Evolutionary conservation across 2,113 vertebrate species (phyloP).

Genomic region (Anas platyrhynchos): DNA sequence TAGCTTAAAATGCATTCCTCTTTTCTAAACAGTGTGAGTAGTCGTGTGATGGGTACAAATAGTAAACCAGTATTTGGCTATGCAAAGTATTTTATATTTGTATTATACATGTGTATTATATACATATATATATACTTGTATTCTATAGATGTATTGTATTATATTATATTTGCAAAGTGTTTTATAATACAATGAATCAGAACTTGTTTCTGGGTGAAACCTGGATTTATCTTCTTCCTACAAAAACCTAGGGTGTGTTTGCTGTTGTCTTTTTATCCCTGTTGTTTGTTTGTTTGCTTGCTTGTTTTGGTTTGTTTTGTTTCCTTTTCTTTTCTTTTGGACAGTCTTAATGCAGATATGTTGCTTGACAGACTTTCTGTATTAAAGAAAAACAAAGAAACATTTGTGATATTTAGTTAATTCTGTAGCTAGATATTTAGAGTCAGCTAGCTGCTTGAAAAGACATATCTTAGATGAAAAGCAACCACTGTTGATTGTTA

Average conservation of each 20-base stretch:
- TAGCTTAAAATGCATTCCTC: background rate
- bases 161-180: too few relatives aligned
- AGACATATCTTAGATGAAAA: background rate
- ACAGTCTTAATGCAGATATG: fast-evolving
- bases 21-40: background rate
- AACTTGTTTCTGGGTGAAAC: background rate
- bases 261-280: background rate
- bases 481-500: background rate
- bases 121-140: too few relatives aligned
- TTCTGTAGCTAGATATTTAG: background rate
- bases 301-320: background rate
- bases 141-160: too few relatives aligned
- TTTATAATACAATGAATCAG: background rate
- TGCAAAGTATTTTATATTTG: background rate
- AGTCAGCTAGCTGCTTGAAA: background rate
- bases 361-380: background rate
- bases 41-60: too few relatives aligned
- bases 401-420: background rate
- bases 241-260: background rate
- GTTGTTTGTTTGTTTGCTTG: background rate
- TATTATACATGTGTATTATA: too few relatives aligned
- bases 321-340: fast-evolving
- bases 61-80: background rate
- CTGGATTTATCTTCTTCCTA: background rate
- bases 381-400: background rate